Base-by-base conservation (phyloP, 2,888 invertebrate species). In the Listrodromus nycthemerus region DNA sequence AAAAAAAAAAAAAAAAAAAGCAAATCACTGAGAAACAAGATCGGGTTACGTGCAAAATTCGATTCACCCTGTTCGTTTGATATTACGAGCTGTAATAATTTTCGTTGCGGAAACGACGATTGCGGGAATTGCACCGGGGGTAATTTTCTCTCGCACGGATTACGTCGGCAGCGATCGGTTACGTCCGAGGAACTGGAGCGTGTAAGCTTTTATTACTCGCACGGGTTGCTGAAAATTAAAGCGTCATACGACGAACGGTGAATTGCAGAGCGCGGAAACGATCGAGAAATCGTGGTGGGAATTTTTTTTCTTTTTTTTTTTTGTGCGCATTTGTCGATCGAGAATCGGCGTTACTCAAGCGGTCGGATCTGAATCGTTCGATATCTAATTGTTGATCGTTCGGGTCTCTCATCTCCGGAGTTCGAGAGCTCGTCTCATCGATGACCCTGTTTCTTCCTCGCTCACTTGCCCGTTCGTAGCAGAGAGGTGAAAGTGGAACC, bases 401-500 rank as follows among this genome's bases (percentile, higher is more conserved):
- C 71, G 67, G 48, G 80, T 41, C 73, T 41, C 73, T 58, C 52
- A 66, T 80, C 73, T 69, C 67, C 19, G 52, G 45, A 27, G n/a
- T 41, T 55, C 21, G 33, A 65, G 24, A 55, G 55, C 80, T 58
- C 66, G 67, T 76, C 63, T 33, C 48, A 45, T 10, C 27, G 66
- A 48, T 63, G 69, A 50, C 50, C 71, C 65, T 50, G 63, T 37
- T 45, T 58, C 30, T 65, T 82, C 58, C 30, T 74, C 24, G 65
- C 69, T 65, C 73, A 19, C 27, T 69, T 21, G 30, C 58, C 74
- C 48, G 24, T 61, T 30, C 61, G 50, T 30, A 65, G 55, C 45
- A n/a, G 41, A 55, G 55, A 80, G 77, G 80, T 75, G 84, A 84
- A 84, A 84, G 84, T 74, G 74, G n/a, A 82, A 19, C 21, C 37